Conservation (phyloP, 2,888 invertebrate genomes). For the Copidosoma aretas region DNA sequence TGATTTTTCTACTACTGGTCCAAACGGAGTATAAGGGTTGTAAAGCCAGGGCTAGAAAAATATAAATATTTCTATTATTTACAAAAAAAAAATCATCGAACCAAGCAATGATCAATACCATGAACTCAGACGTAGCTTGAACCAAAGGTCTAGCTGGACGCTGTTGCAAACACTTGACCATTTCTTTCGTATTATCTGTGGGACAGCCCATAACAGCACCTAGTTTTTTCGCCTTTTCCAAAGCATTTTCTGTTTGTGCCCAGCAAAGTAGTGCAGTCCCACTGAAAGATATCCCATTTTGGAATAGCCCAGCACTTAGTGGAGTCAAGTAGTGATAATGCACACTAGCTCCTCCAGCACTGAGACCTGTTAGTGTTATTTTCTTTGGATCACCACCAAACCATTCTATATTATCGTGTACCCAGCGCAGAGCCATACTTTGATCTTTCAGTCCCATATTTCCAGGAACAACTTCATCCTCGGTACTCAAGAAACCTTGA, state of each 20-base stretch:
- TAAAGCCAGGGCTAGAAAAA: constrained; percentile 66
- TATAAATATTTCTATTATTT: neutral
- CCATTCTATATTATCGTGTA: constrained; percentile 71
- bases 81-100: neutral
- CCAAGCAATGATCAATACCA: constrained; percentile 58
- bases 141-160: constrained; percentile 70
- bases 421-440: constrained; percentile 73
- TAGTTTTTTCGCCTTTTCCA: constrained; percentile 69
- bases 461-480: constrained; percentile 72
- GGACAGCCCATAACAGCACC: constrained; percentile 72
- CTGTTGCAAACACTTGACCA: constrained; percentile 71
- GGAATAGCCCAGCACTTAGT: constrained; percentile 66
- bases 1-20: constrained; percentile 72
- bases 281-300: constrained; percentile 73
- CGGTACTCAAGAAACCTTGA: constrained; percentile 76
- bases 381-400: constrained; percentile 78
- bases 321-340: constrained; percentile 76
- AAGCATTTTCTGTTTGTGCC: constrained; percentile 58
- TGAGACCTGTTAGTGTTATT: constrained; percentile 73
- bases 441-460: constrained; percentile 81
- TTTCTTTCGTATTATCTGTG: constrained; percentile 63
- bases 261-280: constrained; percentile 71
- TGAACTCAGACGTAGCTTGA: constrained; percentile 67
- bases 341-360: constrained; percentile 78
- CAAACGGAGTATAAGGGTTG: constrained; percentile 76